Evolutionary conservation across 2,797 vertebrate genomes (phyloP), one percentile per base, ranked within the genome.

Genomic region (Xenentodon cancila): DNA sequence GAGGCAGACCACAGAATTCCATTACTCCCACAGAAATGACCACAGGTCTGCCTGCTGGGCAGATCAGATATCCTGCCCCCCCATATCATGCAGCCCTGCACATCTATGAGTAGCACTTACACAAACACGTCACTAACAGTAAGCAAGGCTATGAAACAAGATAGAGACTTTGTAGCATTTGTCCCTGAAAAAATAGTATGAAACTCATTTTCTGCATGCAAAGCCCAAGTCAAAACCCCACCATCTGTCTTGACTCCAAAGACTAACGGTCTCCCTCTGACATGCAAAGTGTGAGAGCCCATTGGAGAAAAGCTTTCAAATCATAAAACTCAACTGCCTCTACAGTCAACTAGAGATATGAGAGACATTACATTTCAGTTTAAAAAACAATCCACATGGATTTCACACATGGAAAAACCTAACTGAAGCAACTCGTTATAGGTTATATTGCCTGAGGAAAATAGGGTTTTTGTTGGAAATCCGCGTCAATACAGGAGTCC

Each of bases 1-100:
- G 79, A 75, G 83, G 83, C 73, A 40, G 68, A 90, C 90, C 87
- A 57, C 85, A 53, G 73, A 83, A 92, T 91, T 89, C 87, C 88
- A 87, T 79, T 66, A 81, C 83, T 78, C 85, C 85, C 88, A 79
- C 85, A 88, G 79, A 87, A 87, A 64, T 66, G 75, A 87, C 88
- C 90, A 84, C 85, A 89, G 68, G 56, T 80, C 76, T 75, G 78
- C 76, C 83, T 84, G 83, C 81, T 82, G 80, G 71, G 72, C 32
- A 70, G 89, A 89, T 91, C 84, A 76, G 25, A 73, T 90, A 63
- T 88, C 89, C 60, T 67, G 68, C 68, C 77, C 77, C n/a, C 59
- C 71, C 56, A 50, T 78, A 78, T 72, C 80, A 81, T 54, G 70
- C 59, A n/a, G 59, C 59, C 65, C 59, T 52, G 57, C 64, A 73